phyloP scores from a whole-genome alignment of 2,113 vertebrate genomes.

The Notarius lentiginosus region DNA sequence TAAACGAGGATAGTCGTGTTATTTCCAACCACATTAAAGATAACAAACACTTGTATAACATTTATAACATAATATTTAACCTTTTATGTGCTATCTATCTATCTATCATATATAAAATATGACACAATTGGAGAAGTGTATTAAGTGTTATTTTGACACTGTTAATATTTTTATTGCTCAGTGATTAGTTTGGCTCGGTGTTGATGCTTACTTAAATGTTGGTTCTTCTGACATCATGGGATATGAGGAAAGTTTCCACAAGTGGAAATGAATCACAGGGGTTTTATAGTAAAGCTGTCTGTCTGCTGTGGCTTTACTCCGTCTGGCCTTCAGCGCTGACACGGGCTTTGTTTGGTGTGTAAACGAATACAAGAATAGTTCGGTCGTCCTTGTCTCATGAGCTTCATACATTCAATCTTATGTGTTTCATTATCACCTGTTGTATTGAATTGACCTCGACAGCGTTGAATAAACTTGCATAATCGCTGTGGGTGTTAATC shows the following conservation, averaged over 20 bases:
- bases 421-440: neutral
- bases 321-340: neutral
- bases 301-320: slow-evolving; percentile 10
- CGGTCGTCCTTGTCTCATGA: neutral
- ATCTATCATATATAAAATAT: neutral
- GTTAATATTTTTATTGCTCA: neutral
- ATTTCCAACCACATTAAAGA: neutral
- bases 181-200: neutral
- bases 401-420: neutral
- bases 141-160: neutral
- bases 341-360: neutral
- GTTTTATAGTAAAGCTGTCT: neutral
- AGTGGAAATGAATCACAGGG: neutral
- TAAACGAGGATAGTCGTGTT: neutral
- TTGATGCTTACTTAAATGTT: neutral
- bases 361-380: neutral
- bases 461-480: neutral
- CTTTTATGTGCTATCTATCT: neutral
- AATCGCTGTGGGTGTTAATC: neutral
- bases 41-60: neutral
- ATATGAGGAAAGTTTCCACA: neutral
- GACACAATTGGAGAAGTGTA: neutral
- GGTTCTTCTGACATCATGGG: too few relatives aligned
- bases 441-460: neutral
- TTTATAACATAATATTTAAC: neutral